Evolutionary conservation across 2,797 vertebrate genomes (phyloP).

Genomic region (Cheirogaleus major): DNA sequence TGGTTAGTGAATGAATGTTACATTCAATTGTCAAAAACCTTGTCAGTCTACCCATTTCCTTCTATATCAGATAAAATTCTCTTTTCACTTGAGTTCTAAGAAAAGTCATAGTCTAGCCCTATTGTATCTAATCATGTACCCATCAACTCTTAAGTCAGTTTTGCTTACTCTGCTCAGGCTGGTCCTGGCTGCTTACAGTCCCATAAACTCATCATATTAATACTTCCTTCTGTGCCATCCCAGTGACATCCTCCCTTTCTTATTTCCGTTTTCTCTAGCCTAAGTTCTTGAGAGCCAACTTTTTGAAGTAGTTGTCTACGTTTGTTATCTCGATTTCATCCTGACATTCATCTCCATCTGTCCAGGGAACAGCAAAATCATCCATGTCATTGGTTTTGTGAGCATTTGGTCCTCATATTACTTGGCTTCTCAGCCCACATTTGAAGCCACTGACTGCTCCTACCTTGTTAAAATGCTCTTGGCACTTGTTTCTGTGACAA

Average conservation of each 20-base stretch:
- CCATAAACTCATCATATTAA: neutral
- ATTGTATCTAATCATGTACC: neutral
- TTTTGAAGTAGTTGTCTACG: neutral
- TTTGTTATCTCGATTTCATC: neutral
- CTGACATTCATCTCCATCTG: neutral
- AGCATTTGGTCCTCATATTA: neutral
- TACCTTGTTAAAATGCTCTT: neutral
- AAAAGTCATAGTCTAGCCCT: neutral
- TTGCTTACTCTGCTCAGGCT: neutral
- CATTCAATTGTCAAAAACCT: neutral
- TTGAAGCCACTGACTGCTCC: neutral
- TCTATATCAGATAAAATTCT: neutral
- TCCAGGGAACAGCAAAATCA: neutral
- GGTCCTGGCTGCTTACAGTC: neutral
- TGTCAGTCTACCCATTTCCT: neutral
- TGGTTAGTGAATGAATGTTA: neutral
- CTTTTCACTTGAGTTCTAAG: neutral
- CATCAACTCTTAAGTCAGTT: neutral
- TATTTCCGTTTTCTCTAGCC: neutral
- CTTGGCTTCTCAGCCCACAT: neutral
- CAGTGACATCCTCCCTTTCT: rapidly evolving
- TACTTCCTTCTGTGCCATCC: neutral
- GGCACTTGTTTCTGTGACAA: neutral
- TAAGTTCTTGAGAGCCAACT: neutral
- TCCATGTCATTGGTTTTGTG: neutral